phyloP scores from a whole-genome alignment of 1,140 invertebrate genomes.

The Gryon sp. region DNA sequence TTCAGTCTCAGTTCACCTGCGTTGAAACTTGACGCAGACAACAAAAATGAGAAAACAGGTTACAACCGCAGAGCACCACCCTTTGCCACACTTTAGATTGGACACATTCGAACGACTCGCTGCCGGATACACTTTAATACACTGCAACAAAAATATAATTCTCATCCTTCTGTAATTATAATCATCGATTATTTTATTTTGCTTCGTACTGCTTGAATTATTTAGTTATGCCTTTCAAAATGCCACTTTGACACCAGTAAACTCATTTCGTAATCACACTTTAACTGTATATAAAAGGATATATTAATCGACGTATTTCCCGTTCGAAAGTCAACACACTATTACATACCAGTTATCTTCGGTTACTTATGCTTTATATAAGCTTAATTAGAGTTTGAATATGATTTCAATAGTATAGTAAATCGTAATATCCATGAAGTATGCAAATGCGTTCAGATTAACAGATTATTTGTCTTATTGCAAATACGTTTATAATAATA shows the following conservation, averaged over 20 bases:
- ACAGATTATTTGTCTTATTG: conserved; percentile 25
- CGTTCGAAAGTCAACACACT: neutral
- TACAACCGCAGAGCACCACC: conserved; percentile 66
- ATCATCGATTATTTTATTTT: no score
- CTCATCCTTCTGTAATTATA: neutral
- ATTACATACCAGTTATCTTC: conserved; percentile 1
- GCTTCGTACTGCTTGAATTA: no score
- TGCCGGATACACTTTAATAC: conserved; percentile 5
- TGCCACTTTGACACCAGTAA: no score
- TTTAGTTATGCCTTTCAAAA: no score
- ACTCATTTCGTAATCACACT: no score
- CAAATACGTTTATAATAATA: conserved; percentile 8
- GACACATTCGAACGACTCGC: conserved; percentile 19
- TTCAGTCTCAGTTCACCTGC: conserved; percentile 74
- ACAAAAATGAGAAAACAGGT: conserved; percentile 79
- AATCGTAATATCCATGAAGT: conserved; percentile 15
- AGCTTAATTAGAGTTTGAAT: conserved; percentile 20
- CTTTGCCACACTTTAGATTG: conserved; percentile 17
- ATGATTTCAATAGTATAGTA: conserved; percentile 19
- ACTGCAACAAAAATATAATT: conserved; percentile 21
- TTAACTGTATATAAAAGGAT: no score
- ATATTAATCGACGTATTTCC: no score
- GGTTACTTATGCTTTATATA: conserved; percentile 14
- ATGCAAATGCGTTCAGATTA: conserved; percentile 23
- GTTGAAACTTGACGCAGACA: conserved; percentile 74